Conservation (phyloP, 2,888 invertebrate genomes). For the Lasioglossum villosulum region DNA sequence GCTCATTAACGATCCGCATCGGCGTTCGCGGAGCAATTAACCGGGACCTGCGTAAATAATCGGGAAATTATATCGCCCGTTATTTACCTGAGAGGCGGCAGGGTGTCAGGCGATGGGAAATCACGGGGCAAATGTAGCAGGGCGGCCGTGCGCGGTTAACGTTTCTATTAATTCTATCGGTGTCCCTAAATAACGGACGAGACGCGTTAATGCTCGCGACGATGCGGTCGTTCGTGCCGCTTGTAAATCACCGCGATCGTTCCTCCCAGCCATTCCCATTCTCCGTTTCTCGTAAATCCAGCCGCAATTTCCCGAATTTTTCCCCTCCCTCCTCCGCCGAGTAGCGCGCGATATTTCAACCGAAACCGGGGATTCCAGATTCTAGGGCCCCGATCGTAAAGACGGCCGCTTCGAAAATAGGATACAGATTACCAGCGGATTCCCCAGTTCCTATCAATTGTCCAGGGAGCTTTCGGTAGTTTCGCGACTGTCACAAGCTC, state of each 20-base stretch:
- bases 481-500: constrained; percentile 1
- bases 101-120: constrained; percentile 33
- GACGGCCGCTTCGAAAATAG: neutral
- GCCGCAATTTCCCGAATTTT: constrained; percentile 25
- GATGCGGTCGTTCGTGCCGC: constrained; percentile 40
- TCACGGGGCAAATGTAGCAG: constrained; percentile 39
- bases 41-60: constrained; percentile 36
- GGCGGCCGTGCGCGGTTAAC: constrained; percentile 44
- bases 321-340: neutral
- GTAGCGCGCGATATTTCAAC: neutral
- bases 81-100: constrained; percentile 26
- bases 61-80: constrained; percentile 36
- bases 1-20: constrained; percentile 26
- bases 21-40: constrained; percentile 16
- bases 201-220: constrained; percentile 58
- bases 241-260: constrained; percentile 44
- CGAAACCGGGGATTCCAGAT: neutral
- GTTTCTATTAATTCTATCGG: constrained; percentile 61
- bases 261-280: constrained; percentile 31
- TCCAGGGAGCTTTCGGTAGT: constrained; percentile 1
- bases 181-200: constrained; percentile 60
- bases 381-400: neutral
- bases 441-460: neutral
- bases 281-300: constrained; percentile 42
- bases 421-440: neutral